Evolutionary conservation across 1,140 invertebrate species (phyloP).

Genomic region (Lutraria rhynchaena): DNA sequence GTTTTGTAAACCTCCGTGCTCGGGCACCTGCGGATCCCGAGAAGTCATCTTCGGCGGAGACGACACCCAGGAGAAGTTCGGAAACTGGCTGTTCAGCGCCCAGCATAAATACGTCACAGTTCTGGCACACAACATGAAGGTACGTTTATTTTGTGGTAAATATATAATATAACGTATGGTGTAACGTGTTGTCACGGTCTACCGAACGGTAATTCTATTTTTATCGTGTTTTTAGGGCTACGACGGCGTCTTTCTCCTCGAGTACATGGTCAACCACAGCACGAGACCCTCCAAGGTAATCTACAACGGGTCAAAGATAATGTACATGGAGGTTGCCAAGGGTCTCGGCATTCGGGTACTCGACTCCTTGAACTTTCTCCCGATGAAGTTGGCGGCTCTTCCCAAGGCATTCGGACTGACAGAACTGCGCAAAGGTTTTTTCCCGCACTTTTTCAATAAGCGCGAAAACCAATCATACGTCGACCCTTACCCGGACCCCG

Average conservation of each 20-base stretch:
- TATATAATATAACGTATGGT: too few species aligned
- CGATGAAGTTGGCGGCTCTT: constrained; percentile 21
- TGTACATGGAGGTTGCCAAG: background rate
- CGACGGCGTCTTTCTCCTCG: constrained; percentile 36
- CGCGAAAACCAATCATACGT: constrained; percentile 41
- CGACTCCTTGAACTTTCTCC: constrained; percentile 51
- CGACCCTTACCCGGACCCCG: constrained; percentile 14
- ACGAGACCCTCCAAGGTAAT: constrained; percentile 4
- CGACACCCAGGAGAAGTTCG: constrained; percentile 10
- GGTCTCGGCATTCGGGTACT: constrained; percentile 22
- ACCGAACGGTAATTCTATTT: too few species aligned
- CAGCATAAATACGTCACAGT: constrained; percentile 25
- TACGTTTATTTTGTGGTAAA: too few species aligned
- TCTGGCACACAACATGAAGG: constrained; percentile 43
- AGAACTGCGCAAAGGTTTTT: constrained; percentile 51
- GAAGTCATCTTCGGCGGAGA: constrained; percentile 34
- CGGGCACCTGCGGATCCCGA: constrained; percentile 13
- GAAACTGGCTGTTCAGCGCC: constrained; percentile 25
- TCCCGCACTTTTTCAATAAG: constrained; percentile 49
- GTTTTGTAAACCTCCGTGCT: background rate
- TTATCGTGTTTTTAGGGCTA: too few species aligned
- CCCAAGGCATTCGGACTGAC: constrained; percentile 41
- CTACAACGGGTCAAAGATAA: constrained; percentile 23
- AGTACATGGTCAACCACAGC: constrained; percentile 5
- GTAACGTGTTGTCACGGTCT: too few species aligned